Evolutionary conservation across 1,140 invertebrate genomes (phyloP), one percentile per base, ranked within the genome.

Genomic region (Eurosta solidaginis): DNA sequence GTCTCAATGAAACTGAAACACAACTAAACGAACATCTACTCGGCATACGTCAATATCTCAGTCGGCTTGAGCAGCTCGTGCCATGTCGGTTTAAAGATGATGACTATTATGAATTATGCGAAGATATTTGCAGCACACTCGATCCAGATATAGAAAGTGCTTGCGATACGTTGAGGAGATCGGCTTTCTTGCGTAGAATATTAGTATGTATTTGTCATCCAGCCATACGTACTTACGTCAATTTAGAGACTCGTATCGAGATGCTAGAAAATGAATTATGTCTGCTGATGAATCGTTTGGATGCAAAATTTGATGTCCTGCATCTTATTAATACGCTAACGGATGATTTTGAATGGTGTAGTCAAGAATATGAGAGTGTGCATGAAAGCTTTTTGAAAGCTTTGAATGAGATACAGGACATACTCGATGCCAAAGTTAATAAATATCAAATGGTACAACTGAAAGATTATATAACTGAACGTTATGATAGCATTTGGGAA

Each of bases 341-440:
- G 42, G 68, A 80, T n/a, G 85, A 87, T 77, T 84, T 85, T 6
- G 84, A 85, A 47, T 77, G 73, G 36, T 50, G 86, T 9, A 78
- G 82, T 0, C 22, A 50, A 0, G 44, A 82, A 36, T 73, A 86
- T 0, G 80, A 84, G 17, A 80, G 84, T 14, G 80, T 86, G 45
- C 81, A 87, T 77, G 6, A 81, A 0, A 81, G 81, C 1, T 87
- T 87, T 29, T 59, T 87, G 1, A 81, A 82, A 14, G 83, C 85
- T 73, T 84, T 87, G 82, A 85, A 87, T 81, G 85, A 87, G 52
- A 78, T 87, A 68, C 85, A 87, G 82, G 85, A 87, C 27, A 87
- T 87, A 83, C 78, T 87, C 20, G 85, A 87, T 77, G 81, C 84
- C 22, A 87, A 87, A 73, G 52, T 87, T 74, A 84, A 87, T 22